Conservation (phyloP, 2,797 vertebrate species). For the Streptopelia turtur region DNA sequence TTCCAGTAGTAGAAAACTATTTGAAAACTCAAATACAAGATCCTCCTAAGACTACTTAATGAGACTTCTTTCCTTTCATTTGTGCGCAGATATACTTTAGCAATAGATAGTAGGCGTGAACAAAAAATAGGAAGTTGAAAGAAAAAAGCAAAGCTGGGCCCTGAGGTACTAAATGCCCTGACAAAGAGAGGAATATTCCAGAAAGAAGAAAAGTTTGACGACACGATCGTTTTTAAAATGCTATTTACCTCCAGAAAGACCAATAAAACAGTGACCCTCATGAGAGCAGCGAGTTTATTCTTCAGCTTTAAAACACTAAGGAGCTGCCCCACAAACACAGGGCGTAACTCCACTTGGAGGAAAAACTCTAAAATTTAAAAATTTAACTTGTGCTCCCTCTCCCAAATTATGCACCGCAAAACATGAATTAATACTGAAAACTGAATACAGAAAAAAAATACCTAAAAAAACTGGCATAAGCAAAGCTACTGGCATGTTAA, state of each 20-base stretch:
- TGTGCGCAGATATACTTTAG: not conserved
- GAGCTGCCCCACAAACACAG: not conserved
- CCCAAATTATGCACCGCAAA: not conserved
- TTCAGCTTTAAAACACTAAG: not conserved
- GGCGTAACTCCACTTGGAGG: not conserved
- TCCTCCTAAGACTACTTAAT: not conserved
- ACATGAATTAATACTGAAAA: not conserved
- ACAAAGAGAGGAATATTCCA: not conserved
- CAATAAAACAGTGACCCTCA: not conserved
- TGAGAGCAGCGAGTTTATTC: not conserved
- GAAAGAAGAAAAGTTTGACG: not conserved
- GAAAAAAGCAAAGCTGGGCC: not conserved
- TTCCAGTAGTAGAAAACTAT: not conserved
- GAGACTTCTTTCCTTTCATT: not conserved
- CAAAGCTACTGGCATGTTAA: not conserved
- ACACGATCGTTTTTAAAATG: not conserved
- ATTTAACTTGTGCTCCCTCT: not conserved
- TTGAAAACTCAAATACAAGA: not conserved
- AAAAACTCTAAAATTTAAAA: not conserved
- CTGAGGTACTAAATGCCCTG: not conserved
- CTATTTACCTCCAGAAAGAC: not conserved
- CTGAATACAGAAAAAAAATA: not conserved
- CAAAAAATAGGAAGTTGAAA: not conserved
- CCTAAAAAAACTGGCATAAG: not conserved
- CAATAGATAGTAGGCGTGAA: not conserved